Evolutionary conservation across 2,888 invertebrate genomes (phyloP).

Genomic region (Adineta ricciae): DNA sequence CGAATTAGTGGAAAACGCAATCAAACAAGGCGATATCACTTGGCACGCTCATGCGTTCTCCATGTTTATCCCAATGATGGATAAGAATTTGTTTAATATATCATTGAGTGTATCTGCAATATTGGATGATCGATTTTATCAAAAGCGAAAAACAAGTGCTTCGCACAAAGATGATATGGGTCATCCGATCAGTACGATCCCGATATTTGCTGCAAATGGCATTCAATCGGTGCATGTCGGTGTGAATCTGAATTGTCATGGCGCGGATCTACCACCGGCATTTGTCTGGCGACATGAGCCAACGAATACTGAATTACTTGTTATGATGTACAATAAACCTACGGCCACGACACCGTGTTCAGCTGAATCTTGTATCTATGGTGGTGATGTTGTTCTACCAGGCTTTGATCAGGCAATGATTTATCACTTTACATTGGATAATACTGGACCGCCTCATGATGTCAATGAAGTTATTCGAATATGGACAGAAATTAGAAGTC

Average conservation of each 20-base stretch:
- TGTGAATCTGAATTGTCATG: not conserved
- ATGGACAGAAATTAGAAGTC: not conserved
- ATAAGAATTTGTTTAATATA: not conserved
- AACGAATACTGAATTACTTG: not conserved
- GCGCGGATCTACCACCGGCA: not conserved
- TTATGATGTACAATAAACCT: not conserved
- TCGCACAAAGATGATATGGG: constrained; percentile 9
- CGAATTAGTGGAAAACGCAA: not conserved
- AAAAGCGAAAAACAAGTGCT: not conserved
- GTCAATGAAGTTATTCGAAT: not conserved
- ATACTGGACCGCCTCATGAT: not conserved
- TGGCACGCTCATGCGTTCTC: not conserved
- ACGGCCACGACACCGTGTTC: not conserved
- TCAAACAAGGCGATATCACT: not conserved
- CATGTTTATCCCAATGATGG: constrained; percentile 2
- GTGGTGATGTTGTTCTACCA: constrained; percentile 1
- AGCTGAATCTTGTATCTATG: not conserved
- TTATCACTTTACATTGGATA: not conserved
- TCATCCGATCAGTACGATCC: not conserved
- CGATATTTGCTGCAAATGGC: not conserved
- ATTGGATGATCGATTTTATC: not conserved
- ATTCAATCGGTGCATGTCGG: not conserved
- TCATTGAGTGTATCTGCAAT: not conserved
- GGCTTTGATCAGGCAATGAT: not conserved
- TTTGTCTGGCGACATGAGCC: not conserved